phyloP scores from a whole-genome alignment of 2,113 vertebrate genomes.

The Pachyramphus minor region DNA sequence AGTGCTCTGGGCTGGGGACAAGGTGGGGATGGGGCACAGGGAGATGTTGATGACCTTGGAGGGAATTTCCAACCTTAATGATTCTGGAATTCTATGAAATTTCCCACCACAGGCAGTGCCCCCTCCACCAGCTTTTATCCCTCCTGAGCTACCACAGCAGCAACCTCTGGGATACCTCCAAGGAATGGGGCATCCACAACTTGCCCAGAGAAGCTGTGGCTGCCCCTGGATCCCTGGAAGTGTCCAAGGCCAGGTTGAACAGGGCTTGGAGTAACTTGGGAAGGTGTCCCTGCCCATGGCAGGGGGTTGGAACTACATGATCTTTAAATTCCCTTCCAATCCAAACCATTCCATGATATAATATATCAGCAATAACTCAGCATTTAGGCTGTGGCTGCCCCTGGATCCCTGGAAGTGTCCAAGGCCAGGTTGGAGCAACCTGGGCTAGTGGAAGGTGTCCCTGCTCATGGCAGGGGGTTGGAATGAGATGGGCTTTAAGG shows the following conservation, averaged over 20 bases:
- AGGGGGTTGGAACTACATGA: not conserved
- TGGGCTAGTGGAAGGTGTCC: not conserved
- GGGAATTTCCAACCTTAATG: fast-evolving
- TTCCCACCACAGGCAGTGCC: not conserved
- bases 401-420: not conserved
- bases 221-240: not conserved
- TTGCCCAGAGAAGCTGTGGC: not conserved
- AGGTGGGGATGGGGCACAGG: fast-evolving
- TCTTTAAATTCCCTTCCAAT: not conserved
- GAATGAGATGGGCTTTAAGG: not conserved
- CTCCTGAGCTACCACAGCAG: not conserved
- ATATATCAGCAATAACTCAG: too few relatives aligned
- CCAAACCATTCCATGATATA: not conserved
- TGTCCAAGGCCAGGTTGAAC: not conserved
- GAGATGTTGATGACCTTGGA: fast-evolving
- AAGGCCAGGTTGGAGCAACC: fast-evolving
- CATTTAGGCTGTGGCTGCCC: not conserved
- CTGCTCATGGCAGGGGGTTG: not conserved
- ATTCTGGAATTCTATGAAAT: fast-evolving
- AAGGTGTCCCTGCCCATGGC: not conserved
- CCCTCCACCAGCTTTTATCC: not conserved
- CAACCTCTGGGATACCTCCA: not conserved
- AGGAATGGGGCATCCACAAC: not conserved
- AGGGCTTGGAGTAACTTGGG: fast-evolving
- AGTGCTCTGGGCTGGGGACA: not conserved